Percentiles rank a stretch among this genome's conserved stretches.
Evolutionary conservation across 1,140 invertebrate genomes (phyloP).

Genomic region (Microplitis mediator): DNA sequence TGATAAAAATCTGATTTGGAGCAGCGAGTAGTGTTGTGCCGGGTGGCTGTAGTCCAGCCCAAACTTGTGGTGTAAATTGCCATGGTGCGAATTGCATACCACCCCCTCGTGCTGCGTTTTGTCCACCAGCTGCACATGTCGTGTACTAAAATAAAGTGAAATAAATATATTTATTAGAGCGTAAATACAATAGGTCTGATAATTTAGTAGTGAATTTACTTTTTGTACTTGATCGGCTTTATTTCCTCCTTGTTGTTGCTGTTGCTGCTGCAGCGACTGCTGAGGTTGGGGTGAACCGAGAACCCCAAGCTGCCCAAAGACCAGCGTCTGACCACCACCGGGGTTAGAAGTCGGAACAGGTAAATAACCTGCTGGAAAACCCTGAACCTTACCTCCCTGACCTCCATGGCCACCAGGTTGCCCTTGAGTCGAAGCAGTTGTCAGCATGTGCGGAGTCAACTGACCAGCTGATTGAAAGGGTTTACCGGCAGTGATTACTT

Average conservation of each 20-base stretch:
- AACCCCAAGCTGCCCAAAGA: slow-evolving; percentile 78
- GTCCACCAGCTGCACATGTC: slow-evolving; percentile 54
- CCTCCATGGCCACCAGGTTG: slow-evolving; percentile 72
- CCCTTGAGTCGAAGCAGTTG: slow-evolving; percentile 67
- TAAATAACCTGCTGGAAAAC: slow-evolving; percentile 64
- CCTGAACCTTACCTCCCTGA: slow-evolving; percentile 66
- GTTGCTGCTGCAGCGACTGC: slow-evolving; percentile 56
- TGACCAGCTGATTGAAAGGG: slow-evolving; percentile 78
- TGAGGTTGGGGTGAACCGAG: slow-evolving; percentile 73
- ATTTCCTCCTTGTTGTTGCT: slow-evolving; percentile 52
- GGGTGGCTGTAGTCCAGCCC: slow-evolving; percentile 73
- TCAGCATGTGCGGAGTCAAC: slow-evolving; percentile 78
- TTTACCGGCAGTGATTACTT: slow-evolving; percentile 81
- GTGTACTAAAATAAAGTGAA: slow-evolving; percentile 35
- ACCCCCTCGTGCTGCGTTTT: slow-evolving; percentile 67
- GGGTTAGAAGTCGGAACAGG: slow-evolving; percentile 79
- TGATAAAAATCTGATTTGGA: slow-evolving; percentile 83
- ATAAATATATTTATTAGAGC: no score
- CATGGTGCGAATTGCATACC: slow-evolving; percentile 67
- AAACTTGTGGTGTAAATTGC: slow-evolving; percentile 71
- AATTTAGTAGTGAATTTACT: slow-evolving; percentile 35
- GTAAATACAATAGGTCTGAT: no score
- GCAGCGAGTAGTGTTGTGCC: slow-evolving; percentile 66
- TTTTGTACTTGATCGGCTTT: slow-evolving; percentile 60
- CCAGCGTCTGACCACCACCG: slow-evolving; percentile 75